A percentile compares a stretch with the other conserved stretches of the same genome.
Evolutionary conservation across 2,113 vertebrate species (phyloP).

Genomic region (Pogona vitticeps): DNA sequence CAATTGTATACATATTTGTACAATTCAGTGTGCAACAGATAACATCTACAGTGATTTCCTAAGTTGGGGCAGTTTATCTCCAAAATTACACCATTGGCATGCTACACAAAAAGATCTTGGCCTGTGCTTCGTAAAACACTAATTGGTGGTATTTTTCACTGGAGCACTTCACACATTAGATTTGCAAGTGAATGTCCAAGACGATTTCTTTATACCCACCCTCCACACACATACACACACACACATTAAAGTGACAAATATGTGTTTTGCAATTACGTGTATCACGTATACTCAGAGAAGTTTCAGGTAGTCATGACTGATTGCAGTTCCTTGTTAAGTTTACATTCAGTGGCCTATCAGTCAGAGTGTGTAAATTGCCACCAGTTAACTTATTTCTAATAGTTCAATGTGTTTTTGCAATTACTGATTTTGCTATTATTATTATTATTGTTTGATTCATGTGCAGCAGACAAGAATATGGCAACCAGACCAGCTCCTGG

Average conservation of each 20-base stretch:
- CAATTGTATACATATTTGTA: no score
- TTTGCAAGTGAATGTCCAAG: not conserved
- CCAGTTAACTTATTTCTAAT: not conserved
- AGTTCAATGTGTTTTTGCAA: conserved; percentile 17
- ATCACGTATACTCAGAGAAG: not conserved
- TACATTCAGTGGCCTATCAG: not conserved
- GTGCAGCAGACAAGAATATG: conserved; percentile 81
- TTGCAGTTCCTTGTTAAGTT: not conserved
- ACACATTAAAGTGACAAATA: not conserved
- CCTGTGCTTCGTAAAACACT: not conserved
- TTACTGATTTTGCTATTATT: conserved; percentile 38
- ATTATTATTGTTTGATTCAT: conserved; percentile 38
- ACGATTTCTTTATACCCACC: not conserved
- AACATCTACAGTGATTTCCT: no score
- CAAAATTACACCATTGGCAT: no score
- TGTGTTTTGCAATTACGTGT: not conserved
- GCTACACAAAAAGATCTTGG: no score
- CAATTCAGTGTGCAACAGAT: no score
- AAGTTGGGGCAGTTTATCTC: no score
- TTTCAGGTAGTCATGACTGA: conserved; percentile 21
- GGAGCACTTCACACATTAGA: not conserved
- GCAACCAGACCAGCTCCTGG: conserved; percentile 81
- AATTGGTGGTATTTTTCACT: not conserved
- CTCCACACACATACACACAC: no score
- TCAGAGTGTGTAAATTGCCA: not conserved